Conservation (phyloP, 2,113 vertebrate genomes). For the Clarias batrachus region DNA sequence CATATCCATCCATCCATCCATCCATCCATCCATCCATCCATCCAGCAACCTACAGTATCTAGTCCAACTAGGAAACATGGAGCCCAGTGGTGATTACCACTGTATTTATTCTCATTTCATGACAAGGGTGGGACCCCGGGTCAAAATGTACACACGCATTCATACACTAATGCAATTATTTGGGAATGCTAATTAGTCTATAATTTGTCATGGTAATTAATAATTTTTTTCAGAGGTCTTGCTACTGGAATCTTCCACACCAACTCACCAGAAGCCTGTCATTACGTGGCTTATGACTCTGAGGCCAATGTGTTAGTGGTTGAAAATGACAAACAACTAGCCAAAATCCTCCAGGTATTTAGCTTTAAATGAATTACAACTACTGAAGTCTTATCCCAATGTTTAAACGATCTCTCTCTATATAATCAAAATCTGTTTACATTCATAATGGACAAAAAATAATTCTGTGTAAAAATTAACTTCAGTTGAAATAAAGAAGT, state of each 20-base stretch:
- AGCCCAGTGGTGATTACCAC: too few relatives aligned
- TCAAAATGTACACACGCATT: too few relatives aligned
- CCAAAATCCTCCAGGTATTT: constrained; percentile 75
- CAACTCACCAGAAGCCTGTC: constrained; percentile 74
- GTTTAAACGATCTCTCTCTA: background rate
- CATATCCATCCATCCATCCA: background rate
- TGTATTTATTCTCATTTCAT: too few relatives aligned
- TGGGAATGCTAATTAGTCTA: too few relatives aligned
- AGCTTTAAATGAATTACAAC: background rate
- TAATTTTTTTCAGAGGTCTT: constrained; percentile 65
- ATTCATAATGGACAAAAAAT: background rate
- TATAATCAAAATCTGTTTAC: background rate
- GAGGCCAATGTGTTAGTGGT: constrained; percentile 75
- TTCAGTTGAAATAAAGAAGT: background rate
- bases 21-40: too few relatives aligned
- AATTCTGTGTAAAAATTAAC: background rate
- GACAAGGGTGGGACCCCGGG: too few relatives aligned
- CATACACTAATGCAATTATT: too few relatives aligned
- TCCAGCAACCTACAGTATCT: too few relatives aligned
- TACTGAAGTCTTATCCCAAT: background rate
- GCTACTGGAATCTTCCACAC: constrained; percentile 76
- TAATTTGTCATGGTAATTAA: too few relatives aligned
- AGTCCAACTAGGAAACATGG: too few relatives aligned
- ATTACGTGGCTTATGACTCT: constrained; percentile 69
- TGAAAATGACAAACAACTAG: constrained; percentile 75